These are phyloP conservation scores for Dascillus cervinus DNA, from an alignment of 2,888 invertebrate genomes.

Conservation along the genomic window DNA sequence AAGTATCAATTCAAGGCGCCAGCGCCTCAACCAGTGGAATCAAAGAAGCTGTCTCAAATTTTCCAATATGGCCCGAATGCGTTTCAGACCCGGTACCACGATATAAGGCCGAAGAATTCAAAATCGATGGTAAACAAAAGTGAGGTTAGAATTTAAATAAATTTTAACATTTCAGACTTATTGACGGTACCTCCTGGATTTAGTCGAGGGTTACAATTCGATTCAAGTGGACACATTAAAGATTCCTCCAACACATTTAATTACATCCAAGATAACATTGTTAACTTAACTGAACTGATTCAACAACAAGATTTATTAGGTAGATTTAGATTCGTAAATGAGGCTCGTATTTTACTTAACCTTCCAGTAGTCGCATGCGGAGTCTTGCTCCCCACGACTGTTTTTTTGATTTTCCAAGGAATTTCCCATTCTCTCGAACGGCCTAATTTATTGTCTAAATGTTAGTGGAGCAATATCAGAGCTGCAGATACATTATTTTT, in stretches of 20 bases:
- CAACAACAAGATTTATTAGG: conserved; percentile 52
- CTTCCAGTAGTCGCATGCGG: too few species aligned
- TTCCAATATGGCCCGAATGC: conserved; percentile 84
- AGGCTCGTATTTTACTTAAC: background rate
- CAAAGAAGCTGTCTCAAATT: conserved; percentile 72
- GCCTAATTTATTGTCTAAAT: too few species aligned
- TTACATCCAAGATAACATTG: conserved; percentile 38
- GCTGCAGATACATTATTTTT: too few species aligned
- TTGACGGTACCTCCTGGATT: conserved; percentile 61
- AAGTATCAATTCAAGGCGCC: conserved; percentile 50
- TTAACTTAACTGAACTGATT: conserved; percentile 55
- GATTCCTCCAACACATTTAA: too few species aligned
- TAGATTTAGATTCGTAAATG: conserved; percentile 29
- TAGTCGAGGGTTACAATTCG: conserved; percentile 50
- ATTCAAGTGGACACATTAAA: conserved; percentile 48
- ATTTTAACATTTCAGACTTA: conserved; percentile 25
- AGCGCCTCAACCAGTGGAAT: conserved; percentile 59
- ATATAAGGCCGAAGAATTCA: conserved; percentile 43
- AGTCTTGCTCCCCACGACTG: too few species aligned
- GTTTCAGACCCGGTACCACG: conserved; percentile 52
- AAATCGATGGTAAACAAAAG: conserved; percentile 28
- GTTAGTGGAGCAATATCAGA: too few species aligned
- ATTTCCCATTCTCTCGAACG: too few species aligned
- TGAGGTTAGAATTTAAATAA: conserved; percentile 2
- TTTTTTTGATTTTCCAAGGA: too few species aligned